phyloP scores from a whole-genome alignment of 2,888 invertebrate species.

The Drosophila stalkeri region DNA sequence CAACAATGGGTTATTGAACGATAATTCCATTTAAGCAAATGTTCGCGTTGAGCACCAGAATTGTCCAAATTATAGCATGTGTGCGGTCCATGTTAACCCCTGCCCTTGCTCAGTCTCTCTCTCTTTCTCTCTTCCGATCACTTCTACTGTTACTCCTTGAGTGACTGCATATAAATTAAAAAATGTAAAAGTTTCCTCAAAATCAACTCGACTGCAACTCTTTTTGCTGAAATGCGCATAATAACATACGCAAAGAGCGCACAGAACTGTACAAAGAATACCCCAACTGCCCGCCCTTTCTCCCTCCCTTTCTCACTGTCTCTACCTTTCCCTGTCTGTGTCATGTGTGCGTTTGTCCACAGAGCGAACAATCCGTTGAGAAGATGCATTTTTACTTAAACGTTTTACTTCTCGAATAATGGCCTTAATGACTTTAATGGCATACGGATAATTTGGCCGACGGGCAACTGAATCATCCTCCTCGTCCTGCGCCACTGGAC shows the following conservation, averaged over 20 bases:
- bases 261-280: constrained; percentile 27
- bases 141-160: neutral
- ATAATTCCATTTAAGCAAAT: constrained; percentile 81
- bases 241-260: constrained; percentile 56
- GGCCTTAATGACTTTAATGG: constrained; percentile 81
- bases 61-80: constrained; percentile 71
- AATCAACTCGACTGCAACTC: constrained; percentile 56
- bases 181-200: constrained; percentile 66
- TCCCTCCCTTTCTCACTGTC: neutral
- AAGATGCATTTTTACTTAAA: constrained; percentile 79
- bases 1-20: constrained; percentile 75
- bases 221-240: constrained; percentile 60
- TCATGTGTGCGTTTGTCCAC: constrained; percentile 51
- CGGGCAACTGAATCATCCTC: constrained; percentile 48
- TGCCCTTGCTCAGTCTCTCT: neutral
- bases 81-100: constrained; percentile 9
- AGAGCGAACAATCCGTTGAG: constrained; percentile 49
- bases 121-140: neutral
- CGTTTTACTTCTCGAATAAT: constrained; percentile 79
- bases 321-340: neutral
- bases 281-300: neutral
- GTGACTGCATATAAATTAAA: constrained; percentile 41
- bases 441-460: constrained; percentile 73
- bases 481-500: constrained; percentile 3
- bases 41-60: constrained; percentile 75